Evolutionary conservation across 2,113 vertebrate species (phyloP).

Genomic region (Isichthys henryi): DNA sequence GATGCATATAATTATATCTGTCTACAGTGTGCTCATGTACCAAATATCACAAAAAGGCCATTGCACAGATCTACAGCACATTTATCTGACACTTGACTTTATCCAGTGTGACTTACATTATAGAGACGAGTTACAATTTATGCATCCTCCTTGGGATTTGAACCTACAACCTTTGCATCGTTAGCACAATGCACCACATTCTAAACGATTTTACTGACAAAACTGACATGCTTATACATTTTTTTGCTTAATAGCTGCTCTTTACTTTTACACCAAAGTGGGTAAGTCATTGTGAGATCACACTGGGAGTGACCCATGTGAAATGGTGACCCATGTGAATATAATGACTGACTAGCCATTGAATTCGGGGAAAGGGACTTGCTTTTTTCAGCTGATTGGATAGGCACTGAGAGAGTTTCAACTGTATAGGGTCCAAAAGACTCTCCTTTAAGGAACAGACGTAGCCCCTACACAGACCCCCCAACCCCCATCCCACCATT

Average conservation of each 20-base stretch:
- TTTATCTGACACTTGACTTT: neutral
- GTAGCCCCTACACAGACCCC: neutral
- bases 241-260: neutral
- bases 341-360: neutral
- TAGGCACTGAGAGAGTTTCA: neutral
- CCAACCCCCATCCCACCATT: neutral
- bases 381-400: neutral
- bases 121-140: neutral
- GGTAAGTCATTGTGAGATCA: neutral
- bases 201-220: neutral
- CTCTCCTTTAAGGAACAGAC: neutral
- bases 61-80: neutral
- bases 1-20: neutral
- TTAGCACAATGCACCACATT: neutral
- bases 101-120: neutral
- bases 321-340: neutral
- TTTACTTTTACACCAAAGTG: neutral
- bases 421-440: neutral
- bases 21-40: neutral
- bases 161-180: neutral
- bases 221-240: neutral
- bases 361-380: neutral
- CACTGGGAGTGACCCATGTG: neutral
- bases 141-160: neutral
- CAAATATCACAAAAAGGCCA: neutral